Evolutionary conservation across 2,797 vertebrate genomes (phyloP).

Genomic region (Liparis tanakae): DNA sequence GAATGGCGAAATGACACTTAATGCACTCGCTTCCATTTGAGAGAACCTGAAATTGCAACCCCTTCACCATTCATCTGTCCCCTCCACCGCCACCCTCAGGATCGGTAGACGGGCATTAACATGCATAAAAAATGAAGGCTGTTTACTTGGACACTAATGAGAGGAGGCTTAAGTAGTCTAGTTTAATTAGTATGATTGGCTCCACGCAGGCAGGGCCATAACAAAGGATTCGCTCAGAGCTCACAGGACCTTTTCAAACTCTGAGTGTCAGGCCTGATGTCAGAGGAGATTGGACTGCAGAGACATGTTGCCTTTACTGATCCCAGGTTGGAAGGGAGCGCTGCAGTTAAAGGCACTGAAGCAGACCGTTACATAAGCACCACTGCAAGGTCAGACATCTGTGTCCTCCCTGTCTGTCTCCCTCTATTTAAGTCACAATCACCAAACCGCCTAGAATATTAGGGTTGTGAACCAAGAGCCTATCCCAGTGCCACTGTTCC

Average conservation of each 20-base stretch:
- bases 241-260: conserved; percentile 71
- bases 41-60: conserved; percentile 60
- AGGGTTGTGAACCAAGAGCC: conserved; percentile 50
- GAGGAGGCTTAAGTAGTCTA: conserved; percentile 86
- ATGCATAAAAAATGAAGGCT: conserved; percentile 92
- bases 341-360: conserved; percentile 81
- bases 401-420: conserved; percentile 72
- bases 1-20: conserved; percentile 61
- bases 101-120: conserved; percentile 90
- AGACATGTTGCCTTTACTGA: conserved; percentile 75
- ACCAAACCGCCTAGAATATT: conserved; percentile 61
- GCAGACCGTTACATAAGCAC: conserved; percentile 81
- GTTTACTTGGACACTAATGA: conserved; percentile 92
- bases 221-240: conserved; percentile 72
- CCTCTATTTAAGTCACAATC: conserved; percentile 72
- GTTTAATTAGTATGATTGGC: conserved; percentile 85
- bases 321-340: conserved; percentile 73
- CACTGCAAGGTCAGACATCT: conserved; percentile 81
- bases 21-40: conserved; percentile 51
- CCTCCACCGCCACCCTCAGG: conserved; percentile 52
- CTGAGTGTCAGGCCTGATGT: conserved; percentile 71
- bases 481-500: conserved; percentile 33
- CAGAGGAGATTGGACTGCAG: conserved; percentile 73
- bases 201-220: conserved; percentile 67
- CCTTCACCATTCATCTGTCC: conserved; percentile 59